Base-by-base conservation (phyloP, 2,113 vertebrate genomes). In the Deroptyus accipitrinus region DNA sequence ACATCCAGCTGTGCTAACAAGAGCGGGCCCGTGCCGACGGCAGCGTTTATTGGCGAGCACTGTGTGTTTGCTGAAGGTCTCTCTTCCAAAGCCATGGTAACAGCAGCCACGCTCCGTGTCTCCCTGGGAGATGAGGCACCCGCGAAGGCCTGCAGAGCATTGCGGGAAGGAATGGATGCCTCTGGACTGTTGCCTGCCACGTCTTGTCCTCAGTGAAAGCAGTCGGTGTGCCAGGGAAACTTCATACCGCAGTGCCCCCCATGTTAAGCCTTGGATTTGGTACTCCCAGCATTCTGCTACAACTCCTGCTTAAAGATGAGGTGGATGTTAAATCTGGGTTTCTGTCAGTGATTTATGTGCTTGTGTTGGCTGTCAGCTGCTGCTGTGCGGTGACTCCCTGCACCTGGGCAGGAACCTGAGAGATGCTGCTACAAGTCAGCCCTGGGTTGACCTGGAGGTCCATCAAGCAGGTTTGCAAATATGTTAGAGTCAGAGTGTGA, bases 81-180 rank as follows among this genome's bases (percentile, higher is more conserved):
- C 31, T 83, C 59, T 73, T 12, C 0, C 78, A 94, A 62, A 87
- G 83, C 92, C 88, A 73, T 83, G 92, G 83, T 61, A 92, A 94
- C 85, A 35, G 70, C 66, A 73, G 93, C 64, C 15, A 0, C 1
- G 12, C 54, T 79, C 13, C 0, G 5, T 73, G 86, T 78, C 76
- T 92, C 81, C 86, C 41, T 39, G 82, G 86, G 90, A 92, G 86
- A 86, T 46, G 81, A 41, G 35, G 80, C 13, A 2, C 74, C 73
- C 6, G 9, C 70, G 30, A 77, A 57, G 51, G 46, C 51, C 80
- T 44, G 63, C 5, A 3, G 68, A 73, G 85, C 59, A 9, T 12
- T 2, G 11, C 7, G 1, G 55, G 62, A 39, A 74, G 78, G 67
- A 35, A 28, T 13, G 41, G 83, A 66, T 83, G 78, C 78, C 83